A percentile compares a stretch with the other conserved stretches of the same genome.
These are phyloP conservation scores for Caenorhabditis parvicauda DNA, from an alignment of 2,888 invertebrate species.

Conservation along the genomic window DNA sequence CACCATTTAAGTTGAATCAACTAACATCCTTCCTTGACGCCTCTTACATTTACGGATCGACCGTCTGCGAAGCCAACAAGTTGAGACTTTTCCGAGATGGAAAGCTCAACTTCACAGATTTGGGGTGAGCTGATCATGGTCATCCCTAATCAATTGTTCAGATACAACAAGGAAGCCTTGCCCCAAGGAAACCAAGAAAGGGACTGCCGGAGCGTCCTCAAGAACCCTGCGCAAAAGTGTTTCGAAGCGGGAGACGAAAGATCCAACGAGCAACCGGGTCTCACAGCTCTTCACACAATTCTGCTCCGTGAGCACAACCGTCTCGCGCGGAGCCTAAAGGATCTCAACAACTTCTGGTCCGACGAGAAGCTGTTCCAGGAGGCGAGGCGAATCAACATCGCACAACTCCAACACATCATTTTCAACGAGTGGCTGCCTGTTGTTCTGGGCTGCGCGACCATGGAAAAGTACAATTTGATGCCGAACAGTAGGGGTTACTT, in stretches of 20 bases:
- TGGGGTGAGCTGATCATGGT: constrained; percentile 37
- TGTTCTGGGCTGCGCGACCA: constrained; percentile 77
- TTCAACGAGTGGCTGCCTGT: constrained; percentile 72
- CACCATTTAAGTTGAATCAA: constrained; percentile 77
- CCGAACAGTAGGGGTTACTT: constrained; percentile 69
- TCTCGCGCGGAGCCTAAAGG: constrained; percentile 51
- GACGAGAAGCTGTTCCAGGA: constrained; percentile 64
- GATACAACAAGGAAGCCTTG: constrained; percentile 59
- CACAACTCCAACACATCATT: constrained; percentile 69
- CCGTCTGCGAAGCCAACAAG: constrained; percentile 77
- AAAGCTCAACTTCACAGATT: constrained; percentile 60
- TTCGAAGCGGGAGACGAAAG: constrained; percentile 58
- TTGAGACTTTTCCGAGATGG: constrained; percentile 73
- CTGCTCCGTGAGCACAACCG: constrained; percentile 61
- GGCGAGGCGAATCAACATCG: constrained; percentile 64
- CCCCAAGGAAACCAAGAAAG: constrained; percentile 62
- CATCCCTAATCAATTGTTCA: constrained; percentile 5
- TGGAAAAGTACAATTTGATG: constrained; percentile 83
- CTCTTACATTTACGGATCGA: constrained; percentile 87
- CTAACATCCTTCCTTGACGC: constrained; percentile 79
- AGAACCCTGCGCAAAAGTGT: constrained; percentile 19
- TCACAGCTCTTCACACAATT: constrained; percentile 60
- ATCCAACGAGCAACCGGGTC: constrained; percentile 59
- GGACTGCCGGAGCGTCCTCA: constrained; percentile 51
- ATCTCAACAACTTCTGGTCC: constrained; percentile 63